Percentiles rank a stretch among this genome's conserved stretches.
phyloP scores from a whole-genome alignment of 2,888 invertebrate species.

The Prosopocoilus inquinatus region DNA sequence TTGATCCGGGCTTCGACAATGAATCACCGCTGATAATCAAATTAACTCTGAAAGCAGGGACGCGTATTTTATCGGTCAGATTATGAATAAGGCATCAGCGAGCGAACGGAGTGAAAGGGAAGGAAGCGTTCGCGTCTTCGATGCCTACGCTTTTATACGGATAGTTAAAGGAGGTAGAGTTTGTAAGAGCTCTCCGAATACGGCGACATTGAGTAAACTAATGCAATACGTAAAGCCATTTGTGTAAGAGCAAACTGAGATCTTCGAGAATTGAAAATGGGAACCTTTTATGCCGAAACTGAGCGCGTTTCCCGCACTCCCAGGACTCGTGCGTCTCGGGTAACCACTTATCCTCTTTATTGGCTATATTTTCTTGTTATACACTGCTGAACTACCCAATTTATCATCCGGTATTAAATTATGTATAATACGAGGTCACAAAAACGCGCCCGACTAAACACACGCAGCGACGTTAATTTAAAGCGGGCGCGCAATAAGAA shows the following conservation, averaged over 20 bases:
- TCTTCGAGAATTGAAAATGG: conserved; percentile 40
- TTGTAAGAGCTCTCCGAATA: conserved; percentile 17
- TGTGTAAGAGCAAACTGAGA: conserved; percentile 43
- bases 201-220: conserved; percentile 40
- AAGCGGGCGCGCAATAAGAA: background rate
- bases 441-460: no score
- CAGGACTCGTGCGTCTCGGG: conserved; percentile 21
- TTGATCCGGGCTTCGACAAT: conserved; percentile 40
- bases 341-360: conserved; percentile 22
- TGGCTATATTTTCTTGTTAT: conserved; percentile 20
- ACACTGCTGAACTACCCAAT: conserved; percentile 3
- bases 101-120: background rate
- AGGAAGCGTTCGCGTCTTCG: background rate
- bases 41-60: conserved; percentile 43
- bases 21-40: conserved; percentile 45
- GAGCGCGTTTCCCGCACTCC: conserved; percentile 21
- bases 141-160: conserved; percentile 17
- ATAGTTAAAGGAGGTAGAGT: conserved; percentile 18
- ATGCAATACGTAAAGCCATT: conserved; percentile 43
- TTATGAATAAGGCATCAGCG: conserved; percentile 33
- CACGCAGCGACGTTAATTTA: background rate
- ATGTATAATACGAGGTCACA: no score
- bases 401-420: no score
- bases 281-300: conserved; percentile 41
- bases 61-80: conserved; percentile 40